Evolutionary conservation across 2,113 vertebrate genomes (phyloP).

Genomic region (Nymphicus hollandicus): DNA sequence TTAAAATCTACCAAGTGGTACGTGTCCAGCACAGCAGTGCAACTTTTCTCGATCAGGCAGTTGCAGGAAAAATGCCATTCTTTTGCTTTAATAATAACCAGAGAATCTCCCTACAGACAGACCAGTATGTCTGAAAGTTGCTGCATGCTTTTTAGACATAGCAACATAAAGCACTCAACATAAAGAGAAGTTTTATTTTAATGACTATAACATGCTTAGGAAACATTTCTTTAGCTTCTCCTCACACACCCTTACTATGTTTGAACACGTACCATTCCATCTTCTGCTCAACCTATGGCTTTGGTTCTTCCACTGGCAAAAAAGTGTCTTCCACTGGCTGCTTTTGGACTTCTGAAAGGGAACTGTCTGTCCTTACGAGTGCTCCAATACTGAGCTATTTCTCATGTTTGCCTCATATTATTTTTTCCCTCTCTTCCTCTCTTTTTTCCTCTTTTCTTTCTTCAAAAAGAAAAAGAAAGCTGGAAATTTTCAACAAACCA

Average conservation of each 20-base stretch:
- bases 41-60: not conserved
- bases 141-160: not conserved
- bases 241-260: conserved; percentile 46
- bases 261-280: conserved; percentile 39
- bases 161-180: conserved; percentile 43
- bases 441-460: not conserved
- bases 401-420: conserved; percentile 31
- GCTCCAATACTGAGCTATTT: conserved; percentile 34
- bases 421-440: conserved; percentile 9
- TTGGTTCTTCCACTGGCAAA: conserved; percentile 49
- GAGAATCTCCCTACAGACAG: conserved; percentile 5
- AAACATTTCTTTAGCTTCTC: conserved; percentile 34
- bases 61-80: conserved; percentile 14
- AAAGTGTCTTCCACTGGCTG: not conserved
- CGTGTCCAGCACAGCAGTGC: not conserved
- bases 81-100: conserved; percentile 51
- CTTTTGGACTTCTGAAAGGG: conserved; percentile 38
- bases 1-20: not conserved
- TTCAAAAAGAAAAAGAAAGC: not conserved
- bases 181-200: conserved; percentile 60
- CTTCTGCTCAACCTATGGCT: conserved; percentile 38
- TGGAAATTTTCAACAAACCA: conserved; percentile 56
- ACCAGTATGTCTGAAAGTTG: conserved; percentile 50
- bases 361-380: conserved; percentile 55
- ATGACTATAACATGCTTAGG: conserved; percentile 63